Percentiles rank a stretch among this genome's conserved stretches.
Conservation (phyloP, 2,113 vertebrate genomes). For the Malurus cyaneus region DNA sequence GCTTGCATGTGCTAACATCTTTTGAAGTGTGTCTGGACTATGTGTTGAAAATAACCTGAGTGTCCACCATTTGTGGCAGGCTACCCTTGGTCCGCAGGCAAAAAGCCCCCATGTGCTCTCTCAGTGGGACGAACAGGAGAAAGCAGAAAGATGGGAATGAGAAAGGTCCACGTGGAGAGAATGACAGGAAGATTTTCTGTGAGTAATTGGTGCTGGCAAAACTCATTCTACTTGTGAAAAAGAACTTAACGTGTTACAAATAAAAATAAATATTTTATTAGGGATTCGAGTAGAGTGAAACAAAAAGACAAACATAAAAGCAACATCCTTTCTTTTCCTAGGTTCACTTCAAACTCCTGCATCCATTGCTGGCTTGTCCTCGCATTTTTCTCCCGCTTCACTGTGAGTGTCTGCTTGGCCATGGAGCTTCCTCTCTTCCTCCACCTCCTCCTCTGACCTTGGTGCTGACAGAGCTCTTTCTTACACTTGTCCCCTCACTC, state of each 20-base stretch:
- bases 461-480: background rate
- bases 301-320: background rate
- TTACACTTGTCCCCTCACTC: background rate
- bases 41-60: background rate
- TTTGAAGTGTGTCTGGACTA: background rate
- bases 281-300: background rate
- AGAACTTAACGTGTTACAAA: background rate
- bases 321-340: background rate
- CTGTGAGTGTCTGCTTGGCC: accelerated
- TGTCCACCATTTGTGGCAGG: background rate
- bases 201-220: background rate
- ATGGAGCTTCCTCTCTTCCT: background rate
- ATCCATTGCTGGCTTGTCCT: accelerated
- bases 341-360: background rate
- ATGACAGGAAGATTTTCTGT: background rate
- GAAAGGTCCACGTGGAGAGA: background rate
- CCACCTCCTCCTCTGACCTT: background rate
- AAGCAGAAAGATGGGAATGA: background rate
- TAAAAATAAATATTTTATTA: background rate
- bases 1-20: background rate
- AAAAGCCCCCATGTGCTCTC: accelerated
- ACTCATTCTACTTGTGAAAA: background rate
- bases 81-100: background rate
- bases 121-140: accelerated
- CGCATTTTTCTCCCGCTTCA: background rate